Evolutionary conservation across 2,888 invertebrate species (phyloP), one percentile per base, ranked within the genome.

Genomic region (Sisyra terminalis): DNA sequence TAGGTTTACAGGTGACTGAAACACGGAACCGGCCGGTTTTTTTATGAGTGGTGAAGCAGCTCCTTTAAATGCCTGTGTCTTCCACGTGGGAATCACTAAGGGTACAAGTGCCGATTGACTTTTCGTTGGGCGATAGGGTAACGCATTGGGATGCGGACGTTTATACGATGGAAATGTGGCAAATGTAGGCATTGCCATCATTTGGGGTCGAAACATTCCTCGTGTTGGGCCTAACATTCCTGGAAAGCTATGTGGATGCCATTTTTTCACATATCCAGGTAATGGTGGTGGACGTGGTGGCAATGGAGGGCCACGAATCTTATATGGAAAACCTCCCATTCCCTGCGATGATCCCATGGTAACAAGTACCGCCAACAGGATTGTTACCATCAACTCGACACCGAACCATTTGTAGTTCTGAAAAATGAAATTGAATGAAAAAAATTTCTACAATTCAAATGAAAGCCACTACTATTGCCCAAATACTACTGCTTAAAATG

Each of bases 301-400:
- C 9, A 52, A 55, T 24, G 58, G 55, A 3, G 62, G 62, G 32
- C 61, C 56, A 44, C 64, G 54, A 29, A 57, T 50, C 46, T 60
- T 61, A 49, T 58, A 57, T 7, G 24, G 24, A 7, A 24, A 24
- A 7, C 24, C 24, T 5, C 24, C 24, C 24, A 24, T 24, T 24
- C 5, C 7, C 7, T 24, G 24, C 3, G 24, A 7, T 7, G 3
- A 7, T 3, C 5, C 7, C 24, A 7, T 24, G 24, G 24, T 24
- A 7, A 24, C 24, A n/a, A n/a, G n/a, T n/a, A n/a, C n/a, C n/a
- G n/a, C n/a, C n/a, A n/a, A n/a, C 24, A 24, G 7, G 7, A 24
- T 7, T 24, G 24, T 24, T 3, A 24, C 5, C 7, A 24, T 24
- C 24, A 24, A 7, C 24, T 7, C 24, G 24, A 7, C 24, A 24